Percentiles rank a stretch among this genome's conserved stretches.
Conservation (phyloP, 2,113 vertebrate genomes). For the Lophochroa leadbeateri region DNA sequence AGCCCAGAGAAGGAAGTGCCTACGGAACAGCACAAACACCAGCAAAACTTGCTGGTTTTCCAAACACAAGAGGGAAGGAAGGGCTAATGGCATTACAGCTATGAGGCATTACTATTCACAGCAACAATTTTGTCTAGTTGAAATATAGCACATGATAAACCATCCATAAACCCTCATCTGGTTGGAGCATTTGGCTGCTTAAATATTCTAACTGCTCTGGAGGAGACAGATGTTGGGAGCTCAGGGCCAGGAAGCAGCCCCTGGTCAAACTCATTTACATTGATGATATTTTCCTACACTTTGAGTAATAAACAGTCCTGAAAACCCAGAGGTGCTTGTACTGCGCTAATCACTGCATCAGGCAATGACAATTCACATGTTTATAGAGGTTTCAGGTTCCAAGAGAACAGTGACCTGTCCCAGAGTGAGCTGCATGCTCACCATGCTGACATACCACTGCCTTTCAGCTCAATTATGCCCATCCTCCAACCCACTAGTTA, state of each 20-base stretch:
- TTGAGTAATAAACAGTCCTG: neutral
- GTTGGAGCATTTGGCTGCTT: neutral
- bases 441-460: rapidly evolving
- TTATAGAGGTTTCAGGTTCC: neutral
- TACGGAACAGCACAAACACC: neutral
- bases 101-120: neutral
- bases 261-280: neutral
- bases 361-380: neutral
- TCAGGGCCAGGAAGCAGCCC: neutral
- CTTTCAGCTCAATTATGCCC: rapidly evolving
- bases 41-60: neutral
- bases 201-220: neutral
- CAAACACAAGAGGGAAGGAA: neutral
- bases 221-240: neutral
- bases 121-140: neutral
- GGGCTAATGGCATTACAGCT: neutral
- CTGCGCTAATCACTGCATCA: neutral
- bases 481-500: neutral
- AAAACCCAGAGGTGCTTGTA: neutral
- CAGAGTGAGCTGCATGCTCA: rapidly evolving
- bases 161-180: neutral
- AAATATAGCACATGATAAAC: neutral
- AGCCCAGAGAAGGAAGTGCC: neutral
- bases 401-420: neutral
- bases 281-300: neutral